Conservation (phyloP, 2,888 invertebrate genomes). For the Hofmannophila pseudospretella region DNA sequence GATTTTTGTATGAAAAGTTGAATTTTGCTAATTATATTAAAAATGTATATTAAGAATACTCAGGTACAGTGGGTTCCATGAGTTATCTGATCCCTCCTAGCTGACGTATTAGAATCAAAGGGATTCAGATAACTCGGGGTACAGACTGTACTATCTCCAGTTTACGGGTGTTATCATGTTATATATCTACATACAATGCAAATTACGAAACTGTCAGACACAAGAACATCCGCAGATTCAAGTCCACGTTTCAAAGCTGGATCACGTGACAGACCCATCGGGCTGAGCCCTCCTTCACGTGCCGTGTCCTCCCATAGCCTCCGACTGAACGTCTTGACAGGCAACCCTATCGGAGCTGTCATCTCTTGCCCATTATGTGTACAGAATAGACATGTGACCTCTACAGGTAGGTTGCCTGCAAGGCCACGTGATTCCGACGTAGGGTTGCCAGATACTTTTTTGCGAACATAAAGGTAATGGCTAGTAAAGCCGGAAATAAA, state of each 20-base stretch:
- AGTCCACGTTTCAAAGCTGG: background rate
- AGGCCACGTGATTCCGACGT: conserved; percentile 36
- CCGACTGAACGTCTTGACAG: conserved; percentile 20
- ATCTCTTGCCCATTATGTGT: conserved; percentile 59
- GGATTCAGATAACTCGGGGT: too few relatives aligned
- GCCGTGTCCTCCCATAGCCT: conserved; percentile 10
- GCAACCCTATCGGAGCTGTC: conserved; percentile 53
- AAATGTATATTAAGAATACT: too few relatives aligned
- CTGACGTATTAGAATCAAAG: too few relatives aligned
- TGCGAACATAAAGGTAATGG: background rate
- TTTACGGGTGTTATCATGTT: too few relatives aligned
- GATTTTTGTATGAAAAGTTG: too few relatives aligned
- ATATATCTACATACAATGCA: too few relatives aligned
- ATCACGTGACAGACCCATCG: conserved; percentile 1
- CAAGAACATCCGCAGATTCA: background rate
- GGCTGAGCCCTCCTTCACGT: conserved; percentile 6
- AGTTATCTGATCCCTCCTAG: too few relatives aligned
- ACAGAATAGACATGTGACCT: conserved; percentile 55
- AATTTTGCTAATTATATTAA: too few relatives aligned
- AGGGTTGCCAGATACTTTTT: background rate
- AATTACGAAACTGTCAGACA: too few relatives aligned
- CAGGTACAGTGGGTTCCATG: too few relatives aligned
- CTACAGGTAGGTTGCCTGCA: conserved; percentile 35
- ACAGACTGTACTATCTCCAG: too few relatives aligned
- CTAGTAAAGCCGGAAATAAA: too few relatives aligned